Base-by-base conservation (phyloP, 2,113 vertebrate species). In the Mesembrinibis cayennensis region DNA sequence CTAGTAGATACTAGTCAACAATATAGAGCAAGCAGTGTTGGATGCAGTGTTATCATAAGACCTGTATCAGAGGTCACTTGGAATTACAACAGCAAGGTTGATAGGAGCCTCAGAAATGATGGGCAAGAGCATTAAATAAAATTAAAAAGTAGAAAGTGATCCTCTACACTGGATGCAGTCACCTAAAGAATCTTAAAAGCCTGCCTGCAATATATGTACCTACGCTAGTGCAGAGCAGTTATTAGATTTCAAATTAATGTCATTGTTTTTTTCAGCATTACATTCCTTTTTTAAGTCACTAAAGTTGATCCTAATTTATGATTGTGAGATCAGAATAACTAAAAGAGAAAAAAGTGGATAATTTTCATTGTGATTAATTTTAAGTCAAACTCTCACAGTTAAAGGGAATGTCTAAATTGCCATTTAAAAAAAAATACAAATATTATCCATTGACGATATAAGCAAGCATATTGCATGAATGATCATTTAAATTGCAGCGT, bases 401-500 rank as follows among this genome's bases (percentile, higher is more conserved):
- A 29, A 86, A 73, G 32, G 27, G 49, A 53, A 61, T 34, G 6
- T 79, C 12, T 78, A 40, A 86, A 38, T 45, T 83, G 19, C 12
- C 67, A n/a, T 3, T 66, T 78, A 38, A 38, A 63, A 77, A 63
- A 47, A 58, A 34, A 10, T 7, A 23, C 26, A 71, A 23, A 32
- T 49, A 5, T 44, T 27, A 55, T n/a, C 50, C 10, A 25, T 11
- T 72, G 69, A 26, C 58, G 55, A 65, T 26, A 29, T 4, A 95
- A 44, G 34, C 40, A 79, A 89, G 38, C 23, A 14, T 70, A 50
- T 40, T 81, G 50, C 55, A 36, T 18, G 27, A 81, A 53, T 13
- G 18, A 16, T 25, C 0, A 0, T 63, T 84, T n/a, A n/a, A 38
- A 42, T n/a, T 49, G 25, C 12, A 11, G 5, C 6, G 19, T 40